phyloP scores from a whole-genome alignment of 1,140 invertebrate genomes.

The Anoplophora glabripennis region DNA sequence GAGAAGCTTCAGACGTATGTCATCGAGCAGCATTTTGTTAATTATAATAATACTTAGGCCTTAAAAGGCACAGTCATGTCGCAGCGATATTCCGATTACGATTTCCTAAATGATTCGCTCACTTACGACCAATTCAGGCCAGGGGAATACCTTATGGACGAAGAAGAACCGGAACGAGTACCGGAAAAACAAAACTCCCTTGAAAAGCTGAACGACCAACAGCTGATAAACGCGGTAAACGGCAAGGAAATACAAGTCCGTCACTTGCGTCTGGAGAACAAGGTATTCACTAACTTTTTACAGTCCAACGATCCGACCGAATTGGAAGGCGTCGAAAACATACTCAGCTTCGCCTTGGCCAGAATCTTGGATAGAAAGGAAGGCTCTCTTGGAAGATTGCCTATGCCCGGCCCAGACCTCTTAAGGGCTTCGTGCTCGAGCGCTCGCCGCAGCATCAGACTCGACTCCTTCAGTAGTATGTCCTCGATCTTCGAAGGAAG shows the following conservation, averaged over 20 bases:
- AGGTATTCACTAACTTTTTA: constrained; percentile 21
- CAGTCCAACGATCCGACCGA: constrained; percentile 17
- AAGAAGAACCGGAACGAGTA: not conserved
- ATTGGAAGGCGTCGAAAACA: constrained; percentile 24
- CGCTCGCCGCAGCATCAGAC: not conserved
- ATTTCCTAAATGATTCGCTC: too few species aligned
- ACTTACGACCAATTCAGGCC: not conserved
- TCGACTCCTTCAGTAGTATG: constrained; percentile 27
- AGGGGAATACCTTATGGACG: not conserved
- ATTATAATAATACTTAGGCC: too few species aligned
- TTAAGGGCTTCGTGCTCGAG: too few species aligned
- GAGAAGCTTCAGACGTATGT: too few species aligned
- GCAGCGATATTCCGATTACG: too few species aligned
- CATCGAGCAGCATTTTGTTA: too few species aligned
- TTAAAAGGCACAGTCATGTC: too few species aligned
- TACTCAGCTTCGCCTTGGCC: constrained; percentile 8
- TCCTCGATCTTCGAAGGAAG: constrained; percentile 23
- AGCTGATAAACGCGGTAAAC: constrained; percentile 24
- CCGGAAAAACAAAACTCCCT: constrained; percentile 8
- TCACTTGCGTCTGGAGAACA: constrained; percentile 21
- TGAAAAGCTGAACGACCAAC: constrained; percentile 23
- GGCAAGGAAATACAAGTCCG: constrained; percentile 21
- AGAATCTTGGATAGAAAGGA: too few species aligned
- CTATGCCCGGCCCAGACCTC: too few species aligned
- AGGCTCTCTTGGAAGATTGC: too few species aligned